Evolutionary conservation across 2,113 vertebrate species (phyloP), one percentile per base, ranked within the genome.

Genomic region (Chlamydotis undulata): DNA sequence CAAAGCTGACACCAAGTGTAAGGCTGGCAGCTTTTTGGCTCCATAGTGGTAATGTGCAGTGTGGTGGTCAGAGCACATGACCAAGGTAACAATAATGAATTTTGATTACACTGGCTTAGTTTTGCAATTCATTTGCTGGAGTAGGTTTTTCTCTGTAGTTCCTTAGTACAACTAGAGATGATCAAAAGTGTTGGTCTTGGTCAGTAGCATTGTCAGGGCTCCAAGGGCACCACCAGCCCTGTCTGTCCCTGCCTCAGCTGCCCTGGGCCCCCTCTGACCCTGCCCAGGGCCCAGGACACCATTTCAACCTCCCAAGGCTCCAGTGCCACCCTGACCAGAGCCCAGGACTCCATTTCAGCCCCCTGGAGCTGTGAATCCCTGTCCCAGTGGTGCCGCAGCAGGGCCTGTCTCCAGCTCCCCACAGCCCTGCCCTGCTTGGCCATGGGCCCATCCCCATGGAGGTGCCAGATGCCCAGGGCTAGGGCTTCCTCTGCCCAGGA

Each of bases 191-290:
- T 52, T 0, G 0, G 17, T 60, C 33, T 65, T 47, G n/a, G 23
- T n/a, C 45, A 49, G 19, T 24, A 52, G 60, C 39, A 22, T 45
- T 45, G 33, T 43, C 39, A 53, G 29, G 24, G 45, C 16, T 4
- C 26, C 49, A 29, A 75, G 37, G 28, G 39, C 14, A 76, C 15
- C 55, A 45, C 18, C 8, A 61, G 60, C 18, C 56, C 29, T 63
- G 6, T 5, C 19, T 55, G 64, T 49, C 25, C 26, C 45, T 87
- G 24, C 12, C 11, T 23, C 37, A 59, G 3, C 4, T 69, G 15
- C 10, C 4, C 26, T 73, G n/a, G 18, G 10, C 7, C 33, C 80
- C 4, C 1, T 12, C 8, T 2, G 3, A 26, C 7, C 9, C 29
- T 74, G 10, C 8, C 6, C 68, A 80, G 23, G 23, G 10, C 9